A percentile compares a stretch with the other conserved stretches of the same genome.
These are phyloP conservation scores for Pavo muticus DNA, from an alignment of 2,113 vertebrate genomes.

Conservation along the genomic window DNA sequence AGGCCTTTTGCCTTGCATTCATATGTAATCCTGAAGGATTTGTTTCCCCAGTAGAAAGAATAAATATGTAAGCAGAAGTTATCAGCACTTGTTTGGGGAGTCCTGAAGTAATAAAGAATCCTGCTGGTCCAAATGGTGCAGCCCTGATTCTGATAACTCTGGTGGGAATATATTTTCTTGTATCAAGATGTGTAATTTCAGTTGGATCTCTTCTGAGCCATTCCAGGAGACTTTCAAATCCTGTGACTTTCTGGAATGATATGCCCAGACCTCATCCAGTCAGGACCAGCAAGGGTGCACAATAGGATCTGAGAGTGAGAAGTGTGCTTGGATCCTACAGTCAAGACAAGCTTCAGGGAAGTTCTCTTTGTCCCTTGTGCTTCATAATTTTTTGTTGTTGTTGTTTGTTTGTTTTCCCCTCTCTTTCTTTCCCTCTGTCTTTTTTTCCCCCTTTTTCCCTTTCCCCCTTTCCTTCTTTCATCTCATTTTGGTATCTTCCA, in stretches of 20 bases:
- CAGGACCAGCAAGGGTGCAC: background rate
- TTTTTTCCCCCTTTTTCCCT: background rate
- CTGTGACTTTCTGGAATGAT: background rate
- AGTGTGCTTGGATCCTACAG: conserved; percentile 10
- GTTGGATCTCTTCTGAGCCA: background rate
- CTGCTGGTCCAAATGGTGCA: background rate
- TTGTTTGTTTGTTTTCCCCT: background rate
- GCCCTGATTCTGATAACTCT: background rate
- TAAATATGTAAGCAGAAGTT: background rate
- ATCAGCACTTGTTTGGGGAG: background rate
- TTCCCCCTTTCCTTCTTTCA: background rate
- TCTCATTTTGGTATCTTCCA: background rate
- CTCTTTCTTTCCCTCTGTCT: background rate
- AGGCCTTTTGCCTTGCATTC: background rate
- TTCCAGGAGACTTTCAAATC: background rate
- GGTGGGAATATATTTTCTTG: background rate
- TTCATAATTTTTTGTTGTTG: background rate
- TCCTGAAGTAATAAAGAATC: background rate
- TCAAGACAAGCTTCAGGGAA: conserved; percentile 9
- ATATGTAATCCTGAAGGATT: background rate
- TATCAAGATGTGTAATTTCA: background rate
- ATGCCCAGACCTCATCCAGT: background rate
- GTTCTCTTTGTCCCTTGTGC: too few relatives aligned
- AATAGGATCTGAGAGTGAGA: conserved; percentile 3
- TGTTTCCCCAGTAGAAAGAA: background rate